Conservation (phyloP, 1,140 invertebrate species). For the Cylas formicarius region DNA sequence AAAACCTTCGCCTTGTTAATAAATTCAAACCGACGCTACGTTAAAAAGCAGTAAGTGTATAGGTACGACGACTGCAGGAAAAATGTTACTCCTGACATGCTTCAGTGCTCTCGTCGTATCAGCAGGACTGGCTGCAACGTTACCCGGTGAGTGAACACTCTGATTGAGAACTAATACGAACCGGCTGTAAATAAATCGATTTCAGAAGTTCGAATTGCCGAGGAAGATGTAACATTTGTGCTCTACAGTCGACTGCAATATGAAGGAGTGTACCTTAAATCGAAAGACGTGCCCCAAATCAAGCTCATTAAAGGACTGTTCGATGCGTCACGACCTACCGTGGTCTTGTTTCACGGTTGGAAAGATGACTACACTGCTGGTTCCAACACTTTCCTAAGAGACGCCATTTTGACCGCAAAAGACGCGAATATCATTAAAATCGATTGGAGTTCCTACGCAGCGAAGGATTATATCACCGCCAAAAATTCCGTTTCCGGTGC, state of each 20-base stretch:
- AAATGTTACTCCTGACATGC: too few species aligned
- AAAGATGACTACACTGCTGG: constrained; percentile 13
- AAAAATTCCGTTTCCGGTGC: constrained; percentile 25
- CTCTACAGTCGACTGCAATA: constrained; percentile 8
- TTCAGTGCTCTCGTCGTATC: too few species aligned
- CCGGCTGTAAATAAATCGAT: too few species aligned
- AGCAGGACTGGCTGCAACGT: too few species aligned
- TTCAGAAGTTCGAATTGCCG: too few species aligned
- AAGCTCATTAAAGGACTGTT: not conserved
- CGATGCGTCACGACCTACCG: constrained; percentile 14
- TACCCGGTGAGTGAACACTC: too few species aligned
- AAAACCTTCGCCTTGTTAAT: too few species aligned
- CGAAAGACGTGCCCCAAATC: too few species aligned
- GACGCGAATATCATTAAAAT: constrained; percentile 49
- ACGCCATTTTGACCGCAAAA: constrained; percentile 33
- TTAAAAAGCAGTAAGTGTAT: too few species aligned
- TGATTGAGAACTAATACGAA: too few species aligned
- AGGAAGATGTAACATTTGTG: constrained; percentile 9
- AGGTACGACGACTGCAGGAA: too few species aligned
- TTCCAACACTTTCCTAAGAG: constrained; percentile 31
- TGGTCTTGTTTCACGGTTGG: constrained; percentile 37
- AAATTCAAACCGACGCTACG: too few species aligned
- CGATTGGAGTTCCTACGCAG: constrained; percentile 44
- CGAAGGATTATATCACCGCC: constrained; percentile 37
- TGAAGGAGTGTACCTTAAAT: constrained; percentile 6